Base-by-base conservation (phyloP, 64 coral and sea anemone genomes). In the Hydrozoanthus tunicans region DNA sequence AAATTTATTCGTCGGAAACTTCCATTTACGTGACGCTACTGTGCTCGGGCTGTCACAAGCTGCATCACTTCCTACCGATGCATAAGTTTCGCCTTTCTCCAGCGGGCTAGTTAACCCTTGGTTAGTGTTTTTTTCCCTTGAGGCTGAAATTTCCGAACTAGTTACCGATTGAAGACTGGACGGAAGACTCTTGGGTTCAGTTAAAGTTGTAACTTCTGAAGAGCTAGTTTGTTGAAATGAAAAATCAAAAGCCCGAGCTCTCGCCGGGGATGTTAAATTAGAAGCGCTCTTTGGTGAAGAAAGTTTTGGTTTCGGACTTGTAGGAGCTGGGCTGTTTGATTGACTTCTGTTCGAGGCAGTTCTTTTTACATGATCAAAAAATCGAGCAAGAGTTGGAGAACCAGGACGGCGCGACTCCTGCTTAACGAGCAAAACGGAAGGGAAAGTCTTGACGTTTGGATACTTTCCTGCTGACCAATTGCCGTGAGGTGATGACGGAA, bases 291-390 rank as follows among this genome's bases (percentile, higher is more conserved):
- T 88, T 75, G 56, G 32, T 53, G 84, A 75, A 3, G 56, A 56
- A 86, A 59, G n/a, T 23, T 59, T 73, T 15, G n/a, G 68, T 24
- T 73, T 88, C 17, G 69, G 66, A 6, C 68, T 73, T 75, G 84
- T 56, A 9, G 54, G 15, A 1, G 13, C 69, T 6, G 84, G 56
- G 56, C 84, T 88, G n/a, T 24, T 55, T 15, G 84, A 26, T 25
- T 24, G 12, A 70, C 84, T 75, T 43, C 74, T 59, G 13, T 32
- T 81, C 64, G 59, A 81, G 0, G 59, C 12, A 13, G 53, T 72
- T 56, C 6, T 74, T 75, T 88, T 73, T 70, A 88, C 68, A 23
- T 13, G 69, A 6, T 88, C 84, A 43, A 59, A 74, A 88, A 88
- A 73, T 7, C 57, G 55, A 32, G 15, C 23, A 58, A 88, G 84